Conservation (phyloP, 1,140 invertebrate genomes). For the Vollenhovia emeryi region DNA sequence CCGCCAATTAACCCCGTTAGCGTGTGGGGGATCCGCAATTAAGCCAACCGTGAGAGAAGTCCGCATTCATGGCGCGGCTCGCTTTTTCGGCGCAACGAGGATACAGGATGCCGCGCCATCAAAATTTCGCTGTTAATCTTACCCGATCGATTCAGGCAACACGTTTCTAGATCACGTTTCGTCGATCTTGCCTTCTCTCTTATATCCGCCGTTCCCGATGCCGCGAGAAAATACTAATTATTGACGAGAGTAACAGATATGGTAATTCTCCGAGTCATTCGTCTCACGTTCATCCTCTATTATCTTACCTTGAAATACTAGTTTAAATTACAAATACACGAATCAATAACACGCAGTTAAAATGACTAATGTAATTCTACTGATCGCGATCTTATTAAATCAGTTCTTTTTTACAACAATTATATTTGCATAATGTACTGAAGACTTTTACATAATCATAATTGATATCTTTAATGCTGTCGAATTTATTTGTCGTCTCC, state of each 20-base stretch:
- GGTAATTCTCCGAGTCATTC: not conserved
- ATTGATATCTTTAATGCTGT: not conserved
- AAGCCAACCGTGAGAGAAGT: conserved; percentile 66
- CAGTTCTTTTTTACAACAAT: not conserved
- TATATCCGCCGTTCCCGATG: not conserved
- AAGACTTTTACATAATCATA: not conserved
- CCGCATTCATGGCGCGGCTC: not conserved
- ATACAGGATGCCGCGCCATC: not conserved
- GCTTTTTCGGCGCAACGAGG: conserved; percentile 34
- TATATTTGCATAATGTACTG: not conserved
- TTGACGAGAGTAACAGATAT: not conserved
- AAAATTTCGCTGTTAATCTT: conserved; percentile 3
- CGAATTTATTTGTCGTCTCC: not conserved
- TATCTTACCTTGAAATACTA: not conserved
- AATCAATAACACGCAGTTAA: not conserved
- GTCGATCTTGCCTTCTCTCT: not conserved
- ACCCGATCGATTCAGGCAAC: not conserved
- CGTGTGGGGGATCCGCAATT: conserved; percentile 62
- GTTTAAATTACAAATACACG: not conserved
- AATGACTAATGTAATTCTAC: not conserved
- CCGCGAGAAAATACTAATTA: not conserved
- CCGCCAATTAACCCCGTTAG: conserved; percentile 69
- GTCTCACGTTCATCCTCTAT: not conserved
- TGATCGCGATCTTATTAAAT: not conserved
- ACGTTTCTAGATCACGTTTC: not conserved